phyloP scores from a whole-genome alignment of 2,113 vertebrate species.

The Odobenus rosmarus region DNA sequence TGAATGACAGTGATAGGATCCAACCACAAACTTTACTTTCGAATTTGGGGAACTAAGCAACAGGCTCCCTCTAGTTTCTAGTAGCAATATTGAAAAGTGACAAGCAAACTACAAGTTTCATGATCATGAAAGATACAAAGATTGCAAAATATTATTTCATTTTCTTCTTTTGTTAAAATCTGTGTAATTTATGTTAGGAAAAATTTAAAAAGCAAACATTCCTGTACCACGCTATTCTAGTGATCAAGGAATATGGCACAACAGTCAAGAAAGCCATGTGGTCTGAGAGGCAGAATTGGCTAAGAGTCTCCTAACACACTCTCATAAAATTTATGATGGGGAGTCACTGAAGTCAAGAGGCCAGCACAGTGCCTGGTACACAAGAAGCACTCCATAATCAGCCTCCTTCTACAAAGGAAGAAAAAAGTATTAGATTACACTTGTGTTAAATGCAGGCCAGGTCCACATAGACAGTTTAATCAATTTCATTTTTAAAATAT shows the following conservation, averaged over 20 bases:
- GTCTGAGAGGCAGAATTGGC: not conserved
- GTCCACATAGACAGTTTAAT: not conserved
- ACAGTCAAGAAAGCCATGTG: not conserved
- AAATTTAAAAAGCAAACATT: not conserved
- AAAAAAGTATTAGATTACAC: not conserved
- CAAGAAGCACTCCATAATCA: not conserved
- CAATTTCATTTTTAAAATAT: constrained; percentile 8
- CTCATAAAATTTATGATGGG: not conserved
- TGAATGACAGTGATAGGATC: not conserved
- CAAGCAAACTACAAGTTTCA: not conserved
- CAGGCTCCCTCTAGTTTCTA: not conserved
- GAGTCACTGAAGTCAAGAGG: not conserved
- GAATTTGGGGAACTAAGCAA: not conserved
- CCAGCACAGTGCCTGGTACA: not conserved
- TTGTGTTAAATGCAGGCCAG: not conserved
- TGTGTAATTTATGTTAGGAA: not conserved
- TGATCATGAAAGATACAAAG: not conserved
- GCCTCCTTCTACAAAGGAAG: not conserved
- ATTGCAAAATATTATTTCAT: not conserved
- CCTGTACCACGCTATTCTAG: not conserved
- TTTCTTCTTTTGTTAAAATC: not conserved
- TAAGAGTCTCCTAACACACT: not conserved
- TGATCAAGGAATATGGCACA: not conserved
- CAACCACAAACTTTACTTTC: not conserved
- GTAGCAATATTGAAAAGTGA: not conserved